Base-by-base conservation (phyloP, 1,140 invertebrate species). In the Patella vulgata region DNA sequence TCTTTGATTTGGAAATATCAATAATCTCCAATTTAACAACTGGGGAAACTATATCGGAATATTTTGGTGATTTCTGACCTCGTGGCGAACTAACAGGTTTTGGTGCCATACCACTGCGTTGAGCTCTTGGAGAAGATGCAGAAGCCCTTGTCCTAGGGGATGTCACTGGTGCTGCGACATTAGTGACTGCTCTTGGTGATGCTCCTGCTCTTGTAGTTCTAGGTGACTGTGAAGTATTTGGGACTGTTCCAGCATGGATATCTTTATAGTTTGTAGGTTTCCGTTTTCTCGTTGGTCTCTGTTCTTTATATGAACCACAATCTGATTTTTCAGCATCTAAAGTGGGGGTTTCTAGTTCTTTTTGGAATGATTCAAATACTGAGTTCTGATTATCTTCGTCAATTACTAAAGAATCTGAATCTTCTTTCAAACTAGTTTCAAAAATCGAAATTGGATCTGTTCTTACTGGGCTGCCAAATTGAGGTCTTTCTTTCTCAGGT, bases 1-100 rank as follows among this genome's bases (percentile, higher is more conserved):
- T 63, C 25, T 60, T 70, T 9, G 54, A 52, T 8, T 59, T 48
- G 27, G 48, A 42, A 17, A 66, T 56, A 40, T 70, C 68, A 28
- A 78, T 42, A 40, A 70, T 72, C 57, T 78, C 76, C 9, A 78
- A 59, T 50, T 78, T 78, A 12, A 78, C 76, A 40, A 78, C 66
- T 31, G 76, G 76, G 23, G 65, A 66, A 28, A 48, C 50, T 46
- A 66, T 31, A 39, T 73, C 70, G 23, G 71, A 69, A 19, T 58
- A 50, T 30, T 71, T 70, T 11, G 70, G 70, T 33, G 70, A 70
- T 42, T 59, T 61, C 31, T 57, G 52, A 19, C 66, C 63, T 46
- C 63, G 65, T 11, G 70, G 70, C 21, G 75, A 68, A 23, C 64
- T 63, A 27, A 55, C 63, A 51, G 58, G 66, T 39, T 73, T 71